Conservation (phyloP, 2,888 invertebrate genomes). For the Philaethria dido region DNA sequence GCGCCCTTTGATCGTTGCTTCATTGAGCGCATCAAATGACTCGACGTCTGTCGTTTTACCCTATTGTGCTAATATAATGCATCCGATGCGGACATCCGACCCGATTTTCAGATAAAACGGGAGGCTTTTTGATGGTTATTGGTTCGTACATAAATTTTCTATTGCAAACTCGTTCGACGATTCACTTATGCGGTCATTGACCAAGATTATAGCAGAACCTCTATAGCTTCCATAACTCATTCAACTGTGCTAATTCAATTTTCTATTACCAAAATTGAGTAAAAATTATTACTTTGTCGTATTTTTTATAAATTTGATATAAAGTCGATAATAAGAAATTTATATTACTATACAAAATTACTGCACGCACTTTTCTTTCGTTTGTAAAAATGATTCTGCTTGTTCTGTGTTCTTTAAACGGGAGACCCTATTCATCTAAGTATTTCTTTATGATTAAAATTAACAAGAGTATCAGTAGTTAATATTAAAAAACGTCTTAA, state of each 20-base stretch:
- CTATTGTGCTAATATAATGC: conserved; percentile 26
- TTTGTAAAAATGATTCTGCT: too few species aligned
- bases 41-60: conserved; percentile 45
- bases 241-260: too few species aligned
- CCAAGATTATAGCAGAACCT: neutral
- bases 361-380: too few species aligned
- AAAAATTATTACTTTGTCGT: neutral
- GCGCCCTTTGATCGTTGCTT: conserved; percentile 56
- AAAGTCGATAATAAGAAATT: too few species aligned
- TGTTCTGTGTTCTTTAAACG: too few species aligned
- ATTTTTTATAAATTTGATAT: neutral
- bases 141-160: conserved; percentile 17
- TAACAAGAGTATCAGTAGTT: too few species aligned
- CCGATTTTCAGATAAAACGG: conserved; percentile 16
- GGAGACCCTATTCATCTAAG: too few species aligned
- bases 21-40: conserved; percentile 50
- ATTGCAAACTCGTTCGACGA: neutral
- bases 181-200: neutral
- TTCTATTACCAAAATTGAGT: neutral
- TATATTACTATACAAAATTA: too few species aligned
- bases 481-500: too few species aligned
- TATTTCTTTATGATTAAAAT: too few species aligned
- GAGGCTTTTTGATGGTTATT: conserved; percentile 21
- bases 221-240: neutral
- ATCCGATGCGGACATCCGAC: conserved; percentile 21